Base-by-base conservation (phyloP, 2,797 vertebrate species). In the Schizothorax lantsangensis region DNA sequence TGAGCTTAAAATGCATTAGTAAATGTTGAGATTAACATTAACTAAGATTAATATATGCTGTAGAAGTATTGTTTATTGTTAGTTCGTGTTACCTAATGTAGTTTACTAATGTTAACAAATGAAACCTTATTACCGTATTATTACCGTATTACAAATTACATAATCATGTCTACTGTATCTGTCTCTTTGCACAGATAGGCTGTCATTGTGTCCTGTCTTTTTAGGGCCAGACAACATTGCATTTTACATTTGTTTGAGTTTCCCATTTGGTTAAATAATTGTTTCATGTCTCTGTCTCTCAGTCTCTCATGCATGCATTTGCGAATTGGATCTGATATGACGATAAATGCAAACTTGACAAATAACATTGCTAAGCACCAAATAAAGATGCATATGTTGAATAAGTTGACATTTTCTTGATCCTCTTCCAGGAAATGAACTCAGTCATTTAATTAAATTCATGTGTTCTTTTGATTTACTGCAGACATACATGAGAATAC, bases 401-500 rank as follows among this genome's bases (percentile, higher is more conserved):
- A 73, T 12, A 11, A 62, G 26, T 38, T 84, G 7, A 75, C 40
- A 75, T 84, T 33, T 49, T 75, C 30, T 74, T 75, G 54, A 75
- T 84, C 26, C 5, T 47, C 8, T 47, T 64, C 57, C 26, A 64
- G 40, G 26, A 75, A 64, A 74, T 84, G 40, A 64, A 74, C 71
- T 74, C 26, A 78, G 26, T 75, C 6, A 23, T 49, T 19, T 66
- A 30, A 78, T 78, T 68, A 54, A 38, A 26, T 49, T 8, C 14
- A 77, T 36, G 23, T 54, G 62, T 7, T 52, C 23, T n/a, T 84
- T 68, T 52, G 83, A 84, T 77, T 84, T 77, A 54, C 14, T 54
- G 73, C 59, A 52, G 59, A 84, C 21, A 68, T 78, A 66, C 62
- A 38, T 30, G 59, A 84, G 33, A 77, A 84, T 26, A 52, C 73